phyloP scores from a whole-genome alignment of 2,888 invertebrate genomes.

The Trileptium ribeirensis region DNA sequence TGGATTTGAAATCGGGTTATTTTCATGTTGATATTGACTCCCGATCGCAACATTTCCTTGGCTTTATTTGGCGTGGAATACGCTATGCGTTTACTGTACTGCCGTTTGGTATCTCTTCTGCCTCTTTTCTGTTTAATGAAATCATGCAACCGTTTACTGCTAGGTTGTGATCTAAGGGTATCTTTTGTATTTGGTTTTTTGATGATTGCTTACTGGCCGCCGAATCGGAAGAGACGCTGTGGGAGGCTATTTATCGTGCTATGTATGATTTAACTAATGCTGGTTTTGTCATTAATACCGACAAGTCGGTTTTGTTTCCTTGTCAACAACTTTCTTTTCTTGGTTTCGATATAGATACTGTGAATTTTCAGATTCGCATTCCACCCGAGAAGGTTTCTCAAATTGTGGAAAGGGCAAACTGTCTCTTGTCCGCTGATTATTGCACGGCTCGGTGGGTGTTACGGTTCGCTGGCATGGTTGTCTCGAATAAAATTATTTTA shows the following conservation, averaged over 20 bases:
- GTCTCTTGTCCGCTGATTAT: not conserved
- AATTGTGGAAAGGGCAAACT: not conserved
- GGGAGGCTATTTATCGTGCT: not conserved
- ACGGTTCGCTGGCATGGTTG: not conserved
- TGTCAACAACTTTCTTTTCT: not conserved
- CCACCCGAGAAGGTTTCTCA: not conserved
- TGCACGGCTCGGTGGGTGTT: not conserved
- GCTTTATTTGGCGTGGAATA: not conserved
- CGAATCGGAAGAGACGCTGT: not conserved
- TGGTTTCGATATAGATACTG: not conserved
- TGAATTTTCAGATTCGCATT: not conserved
- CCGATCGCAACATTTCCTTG: not conserved
- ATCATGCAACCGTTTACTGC: not conserved
- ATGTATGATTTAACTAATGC: not conserved
- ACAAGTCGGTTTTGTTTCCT: not conserved
- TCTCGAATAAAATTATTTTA: not conserved
- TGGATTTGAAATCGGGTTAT: conserved; percentile 1
- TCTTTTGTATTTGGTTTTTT: not conserved
- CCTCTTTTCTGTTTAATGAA: not conserved
- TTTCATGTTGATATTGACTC: conserved; percentile 5
- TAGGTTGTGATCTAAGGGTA: not conserved
- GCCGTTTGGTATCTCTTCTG: conserved; percentile 1
- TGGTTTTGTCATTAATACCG: not conserved
- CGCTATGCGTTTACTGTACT: not conserved
- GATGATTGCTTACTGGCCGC: not conserved